Conservation (phyloP, 2,113 vertebrate species). For the Hypocryptadius cinnamomeus region DNA sequence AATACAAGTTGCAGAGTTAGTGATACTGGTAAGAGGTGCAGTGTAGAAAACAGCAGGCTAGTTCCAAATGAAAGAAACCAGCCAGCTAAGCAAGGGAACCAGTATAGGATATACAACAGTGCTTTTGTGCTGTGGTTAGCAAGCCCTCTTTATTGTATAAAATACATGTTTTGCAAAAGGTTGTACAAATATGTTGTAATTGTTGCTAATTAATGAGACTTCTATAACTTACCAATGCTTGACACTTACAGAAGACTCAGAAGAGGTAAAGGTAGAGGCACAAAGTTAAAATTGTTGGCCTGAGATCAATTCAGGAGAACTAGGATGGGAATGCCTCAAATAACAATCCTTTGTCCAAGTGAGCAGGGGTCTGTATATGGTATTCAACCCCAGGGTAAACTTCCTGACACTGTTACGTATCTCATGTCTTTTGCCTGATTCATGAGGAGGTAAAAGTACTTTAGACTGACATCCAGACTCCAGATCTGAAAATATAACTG, state of each 20-base stretch:
- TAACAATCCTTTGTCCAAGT: neutral
- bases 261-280: neutral
- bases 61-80: neutral
- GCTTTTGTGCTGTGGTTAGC: neutral
- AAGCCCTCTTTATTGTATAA: neutral
- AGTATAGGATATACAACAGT: neutral
- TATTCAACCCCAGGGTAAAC: neutral
- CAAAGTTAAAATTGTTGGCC: neutral
- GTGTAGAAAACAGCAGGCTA: neutral
- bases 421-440: neutral
- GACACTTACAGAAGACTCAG: neutral
- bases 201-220: neutral
- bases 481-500: neutral
- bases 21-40: neutral
- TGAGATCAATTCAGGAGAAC: neutral
- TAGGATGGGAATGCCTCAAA: neutral
- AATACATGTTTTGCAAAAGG: neutral
- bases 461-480: neutral
- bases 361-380: neutral
- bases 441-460: neutral
- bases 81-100: neutral
- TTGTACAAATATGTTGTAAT: neutral
- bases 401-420: neutral
- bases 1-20: neutral
- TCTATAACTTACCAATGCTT: neutral